Evolutionary conservation across 2,797 vertebrate species (phyloP), one percentile per base, ranked within the genome.

Genomic region (Furcifer pardalis): DNA sequence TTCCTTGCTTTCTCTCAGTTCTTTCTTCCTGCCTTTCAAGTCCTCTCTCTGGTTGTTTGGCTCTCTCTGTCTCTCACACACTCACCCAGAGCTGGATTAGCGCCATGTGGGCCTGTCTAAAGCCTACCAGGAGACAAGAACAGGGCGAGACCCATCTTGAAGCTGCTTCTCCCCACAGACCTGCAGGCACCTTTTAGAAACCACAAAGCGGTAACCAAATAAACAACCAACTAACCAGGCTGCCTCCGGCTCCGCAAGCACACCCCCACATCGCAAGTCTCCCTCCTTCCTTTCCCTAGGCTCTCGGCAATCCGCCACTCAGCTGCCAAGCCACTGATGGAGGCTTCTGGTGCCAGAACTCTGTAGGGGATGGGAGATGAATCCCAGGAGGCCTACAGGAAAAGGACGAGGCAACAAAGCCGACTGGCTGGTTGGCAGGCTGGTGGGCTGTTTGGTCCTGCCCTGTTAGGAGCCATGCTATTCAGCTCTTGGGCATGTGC

Each of bases 161-260:
- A 88, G 90, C 91, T 79, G 91, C 72, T 95, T 91, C 94, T 94
- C 95, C 94, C 96, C 94, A 87, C 91, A 94, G 92, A 96, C 96
- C 97, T 96, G 95, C 95, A 96, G 95, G 95, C 95, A 95, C 95
- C 95, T 94, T 89, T 60, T 85, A 82, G 86, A 90, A 96, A 96
- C 96, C 96, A 52, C 96, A 96, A 89, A 93, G 85, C 89, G 91
- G 87, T 82, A 88, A 68, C 88, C 91, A 88, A 91, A 92, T 91
- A 93, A 95, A 95, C 90, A 92, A 81, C 72, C 88, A 91, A 77
- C 72, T 73, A 81, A 71, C n/a, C 59, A 77, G 86, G 89, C 89
- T 90, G 91, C 81, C 91, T 86, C 89, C 86, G 5, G 90, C 88
- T 84, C 89, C 83, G 84, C 91, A 81, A 84, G 84, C 91, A 81